These are phyloP conservation scores for Origma solitaria DNA, from an alignment of 2,113 vertebrate genomes.

Conservation along the genomic window DNA sequence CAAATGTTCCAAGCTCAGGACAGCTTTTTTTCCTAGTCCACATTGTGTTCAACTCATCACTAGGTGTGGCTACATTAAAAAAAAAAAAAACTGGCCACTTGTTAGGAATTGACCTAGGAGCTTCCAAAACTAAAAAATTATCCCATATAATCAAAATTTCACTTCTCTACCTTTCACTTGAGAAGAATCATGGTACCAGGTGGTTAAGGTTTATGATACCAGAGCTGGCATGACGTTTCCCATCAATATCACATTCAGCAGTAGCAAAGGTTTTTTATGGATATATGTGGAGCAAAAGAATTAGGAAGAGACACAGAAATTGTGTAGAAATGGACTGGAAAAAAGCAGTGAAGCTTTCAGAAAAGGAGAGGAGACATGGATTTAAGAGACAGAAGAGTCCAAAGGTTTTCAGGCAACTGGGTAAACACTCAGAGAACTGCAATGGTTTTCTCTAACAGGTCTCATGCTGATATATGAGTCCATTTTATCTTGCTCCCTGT, in stretches of 20 bases:
- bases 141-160: neutral
- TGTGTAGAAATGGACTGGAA: neutral
- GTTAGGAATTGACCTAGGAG: neutral
- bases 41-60: neutral
- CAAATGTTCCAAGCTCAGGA: neutral
- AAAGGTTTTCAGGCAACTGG: neutral
- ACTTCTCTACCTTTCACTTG: neutral
- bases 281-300: neutral
- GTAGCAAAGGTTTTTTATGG: neutral
- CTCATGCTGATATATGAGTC: neutral
- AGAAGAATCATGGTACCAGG: neutral
- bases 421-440: neutral
- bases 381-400: neutral
- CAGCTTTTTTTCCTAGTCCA: neutral
- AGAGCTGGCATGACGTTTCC: neutral
- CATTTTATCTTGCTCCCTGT: neutral
- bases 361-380: neutral
- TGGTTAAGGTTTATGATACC: neutral
- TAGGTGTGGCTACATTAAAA: neutral
- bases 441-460: neutral
- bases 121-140: neutral
- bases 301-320: neutral
- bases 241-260: neutral
- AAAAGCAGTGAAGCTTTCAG: neutral
- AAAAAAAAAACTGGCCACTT: neutral